Evolutionary conservation across 2,113 vertebrate genomes (phyloP).

Genomic region (Salvator merianae): DNA sequence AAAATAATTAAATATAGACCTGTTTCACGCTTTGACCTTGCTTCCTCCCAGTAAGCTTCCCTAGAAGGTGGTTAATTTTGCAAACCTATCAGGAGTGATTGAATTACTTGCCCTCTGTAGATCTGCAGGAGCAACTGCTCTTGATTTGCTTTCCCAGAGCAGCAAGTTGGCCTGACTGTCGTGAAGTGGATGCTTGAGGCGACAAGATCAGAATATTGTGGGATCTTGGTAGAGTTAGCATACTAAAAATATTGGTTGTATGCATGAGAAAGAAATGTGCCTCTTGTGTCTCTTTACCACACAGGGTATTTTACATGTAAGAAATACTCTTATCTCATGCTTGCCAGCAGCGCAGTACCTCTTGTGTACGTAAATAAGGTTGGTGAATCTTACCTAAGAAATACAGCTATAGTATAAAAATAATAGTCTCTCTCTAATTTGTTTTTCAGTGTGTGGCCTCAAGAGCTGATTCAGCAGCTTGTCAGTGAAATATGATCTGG

Average conservation of each 20-base stretch:
- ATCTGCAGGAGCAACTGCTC: too few species aligned
- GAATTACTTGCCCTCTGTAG: neutral
- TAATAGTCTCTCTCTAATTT: neutral
- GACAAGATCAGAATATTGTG: too few species aligned
- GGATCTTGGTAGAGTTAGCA: too few species aligned
- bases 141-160: neutral
- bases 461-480: neutral
- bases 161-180: too few species aligned
- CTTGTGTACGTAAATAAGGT: neutral
- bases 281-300: too few species aligned
- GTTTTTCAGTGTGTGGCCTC: neutral
- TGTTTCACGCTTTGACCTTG: neutral
- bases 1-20: neutral
- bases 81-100: neutral
- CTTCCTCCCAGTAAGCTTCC: too few species aligned
- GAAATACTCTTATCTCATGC: too few species aligned
- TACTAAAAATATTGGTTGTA: too few species aligned
- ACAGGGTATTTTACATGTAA: neutral
- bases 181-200: neutral
- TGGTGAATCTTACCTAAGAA: too few species aligned
- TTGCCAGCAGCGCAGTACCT: neutral
- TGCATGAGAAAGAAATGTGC: too few species aligned
- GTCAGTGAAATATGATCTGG: neutral
- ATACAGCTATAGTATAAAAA: conserved; percentile 2
- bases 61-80: neutral